Evolutionary conservation across 2,888 invertebrate genomes (phyloP), one percentile per base, ranked within the genome.

Genomic region (Herminia tarsipennalis): DNA sequence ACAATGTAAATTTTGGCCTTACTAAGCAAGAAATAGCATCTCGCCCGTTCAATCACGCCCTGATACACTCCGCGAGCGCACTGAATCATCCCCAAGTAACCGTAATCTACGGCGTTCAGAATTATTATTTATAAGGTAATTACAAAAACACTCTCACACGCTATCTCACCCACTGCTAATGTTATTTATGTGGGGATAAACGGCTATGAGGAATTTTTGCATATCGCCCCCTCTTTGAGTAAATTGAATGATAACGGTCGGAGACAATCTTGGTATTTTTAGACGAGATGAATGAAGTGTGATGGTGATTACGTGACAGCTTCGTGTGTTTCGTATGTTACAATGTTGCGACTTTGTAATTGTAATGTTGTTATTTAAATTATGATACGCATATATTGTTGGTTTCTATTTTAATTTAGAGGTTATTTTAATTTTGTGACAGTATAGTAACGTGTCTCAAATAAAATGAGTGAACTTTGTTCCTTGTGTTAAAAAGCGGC

Each of bases 41-140:
- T 48, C 21, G 16, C 55, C 14, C 36, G 18, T 44, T 53, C 59
- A 64, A 60, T 65, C 65, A 53, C 48, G 45, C 6, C 25, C 21
- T 13, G 10, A 33, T 35, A 32, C 45, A 33, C 36, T 24, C 21
- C 33, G n/a, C 42, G 56, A 59, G 51, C 64, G 61, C 73, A 73
- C 78, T 87, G 78, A 76, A 86, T 89, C 88, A 86, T 79, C 74
- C 73, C 70, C 68, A 70, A 77, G 65, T 83, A 83, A 84, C 81
- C 70, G 79, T 90, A 90, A 91, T 91, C 90, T 91, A 87, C 81
- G 86, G 66, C 76, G 70, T 70, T 45, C 73, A 70, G 80, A 87
- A 90, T 91, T 83, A 91, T 91, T 91, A 91, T 91, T 90, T 91
- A 91, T 91, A 91, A 81, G 85, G 90, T 91, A 90, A 91, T 91